Evolutionary conservation across 1,140 invertebrate genomes (phyloP).

Genomic region (Bombus confusus): DNA sequence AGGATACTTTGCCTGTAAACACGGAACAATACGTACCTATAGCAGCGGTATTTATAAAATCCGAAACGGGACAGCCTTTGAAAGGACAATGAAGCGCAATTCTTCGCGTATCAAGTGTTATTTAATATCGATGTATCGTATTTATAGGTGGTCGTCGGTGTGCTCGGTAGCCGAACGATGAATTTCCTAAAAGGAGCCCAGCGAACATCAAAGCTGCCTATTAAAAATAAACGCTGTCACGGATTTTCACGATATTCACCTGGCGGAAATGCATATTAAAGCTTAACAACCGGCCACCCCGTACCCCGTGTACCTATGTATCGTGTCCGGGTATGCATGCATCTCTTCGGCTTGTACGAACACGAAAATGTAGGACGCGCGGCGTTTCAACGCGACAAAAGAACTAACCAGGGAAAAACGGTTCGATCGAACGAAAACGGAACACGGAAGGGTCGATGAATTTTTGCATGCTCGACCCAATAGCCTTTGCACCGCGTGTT

Average conservation of each 20-base stretch:
- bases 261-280: conserved; percentile 22
- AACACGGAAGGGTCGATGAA: not conserved
- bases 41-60: not conserved
- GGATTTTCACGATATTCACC: conserved; percentile 7
- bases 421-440: conserved; percentile 12
- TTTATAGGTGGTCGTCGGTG: not conserved
- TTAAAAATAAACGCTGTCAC: conserved; percentile 27
- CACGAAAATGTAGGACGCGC: conserved; percentile 17
- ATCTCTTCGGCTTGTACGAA: conserved; percentile 11
- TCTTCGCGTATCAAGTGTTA: not conserved
- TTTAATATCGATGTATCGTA: not conserved
- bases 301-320: not conserved
- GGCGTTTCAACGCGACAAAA: conserved; percentile 1
- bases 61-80: not conserved
- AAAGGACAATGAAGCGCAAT: not conserved
- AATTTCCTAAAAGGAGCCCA: conserved; percentile 20
- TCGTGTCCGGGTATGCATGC: not conserved
- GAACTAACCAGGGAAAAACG: not conserved
- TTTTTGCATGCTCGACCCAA: not conserved
- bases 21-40: not conserved
- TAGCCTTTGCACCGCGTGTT: not conserved
- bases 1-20: not conserved
- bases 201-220: not conserved
- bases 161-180: not conserved
- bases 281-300: not conserved